Percentiles rank a stretch among this genome's conserved stretches.
Conservation (phyloP, 2,797 vertebrate genomes). For the Anguilla obscura region DNA sequence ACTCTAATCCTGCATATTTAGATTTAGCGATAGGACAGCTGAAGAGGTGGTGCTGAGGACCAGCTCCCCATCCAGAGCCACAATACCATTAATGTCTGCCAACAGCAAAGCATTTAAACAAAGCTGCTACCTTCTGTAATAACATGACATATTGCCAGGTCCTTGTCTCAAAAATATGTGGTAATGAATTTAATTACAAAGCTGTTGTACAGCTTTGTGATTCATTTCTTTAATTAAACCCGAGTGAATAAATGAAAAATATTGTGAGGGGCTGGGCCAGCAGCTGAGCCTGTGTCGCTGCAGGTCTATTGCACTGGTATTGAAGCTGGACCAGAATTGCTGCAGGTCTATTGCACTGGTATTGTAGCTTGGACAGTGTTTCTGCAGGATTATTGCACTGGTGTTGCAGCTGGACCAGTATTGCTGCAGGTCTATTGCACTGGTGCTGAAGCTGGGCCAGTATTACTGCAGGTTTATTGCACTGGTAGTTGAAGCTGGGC, state of each 20-base stretch:
- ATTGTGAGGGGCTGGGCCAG: constrained; percentile 71
- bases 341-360: not conserved
- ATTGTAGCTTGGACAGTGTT: constrained; percentile 68
- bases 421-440: not conserved
- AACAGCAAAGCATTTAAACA: constrained; percentile 72
- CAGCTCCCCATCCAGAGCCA: constrained; percentile 64
- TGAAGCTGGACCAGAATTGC: not conserved
- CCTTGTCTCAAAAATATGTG: constrained; percentile 68
- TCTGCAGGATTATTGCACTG: constrained; percentile 73
- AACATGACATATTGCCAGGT: constrained; percentile 72
- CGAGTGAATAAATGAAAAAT: constrained; percentile 85
- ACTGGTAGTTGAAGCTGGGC: not conserved
- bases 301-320: not conserved
- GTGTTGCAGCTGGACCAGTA: constrained; percentile 67
- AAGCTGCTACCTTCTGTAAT: constrained; percentile 70
- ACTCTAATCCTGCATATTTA: constrained; percentile 53
- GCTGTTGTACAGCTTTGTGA: constrained; percentile 78
- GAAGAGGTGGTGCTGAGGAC: constrained; percentile 35
- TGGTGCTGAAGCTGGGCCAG: not conserved
- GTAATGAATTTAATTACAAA: constrained; percentile 82
- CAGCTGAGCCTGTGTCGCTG: constrained; percentile 61
- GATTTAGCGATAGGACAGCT: constrained; percentile 36
- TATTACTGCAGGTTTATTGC: not conserved
- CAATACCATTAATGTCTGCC: constrained; percentile 62
- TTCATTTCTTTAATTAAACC: constrained; percentile 84